Base-by-base conservation (phyloP, 2,113 vertebrate species). In the Bombycilla garrulus region DNA sequence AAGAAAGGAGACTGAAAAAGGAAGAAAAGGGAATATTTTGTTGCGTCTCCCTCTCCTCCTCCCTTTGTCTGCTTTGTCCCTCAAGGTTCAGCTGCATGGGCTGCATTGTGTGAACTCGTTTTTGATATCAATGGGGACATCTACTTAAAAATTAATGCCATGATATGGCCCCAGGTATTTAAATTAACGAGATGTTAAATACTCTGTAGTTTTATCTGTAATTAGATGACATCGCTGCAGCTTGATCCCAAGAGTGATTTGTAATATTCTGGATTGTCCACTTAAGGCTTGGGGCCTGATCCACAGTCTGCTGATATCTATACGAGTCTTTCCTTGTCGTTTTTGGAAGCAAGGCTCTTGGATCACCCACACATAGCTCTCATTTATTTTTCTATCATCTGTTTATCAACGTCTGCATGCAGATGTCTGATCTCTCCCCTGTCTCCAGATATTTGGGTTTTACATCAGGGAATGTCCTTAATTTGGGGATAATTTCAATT, bases 121-220 rank as follows among this genome's bases (percentile, higher is more conserved):
- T 97, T 96, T 97, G 94, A 95, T 96, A 97, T 95, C 96, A 84
- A 5, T 91, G 78, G 93, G 94, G 94, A 97, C 92, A 81, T 95
- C 91, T 95, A 91, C 86, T 96, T 80, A 96, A 96, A 97, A 96
- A 97, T 70, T 95, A 93, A 95, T 96, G 76, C 58, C 72, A 16
- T 65, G 81, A 94, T 97, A 97, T 95, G 91, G 94, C 96, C 95
- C 81, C 95, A 95, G 96, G 95, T 97, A 96, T 93, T 97, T 96
- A 96, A 95, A 97, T 95, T 97, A 97, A 97, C 40, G 44, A 96
- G 95, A 92, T 97, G 94, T 97, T 97, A 97, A 97, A 97, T 95
- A 93, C 92, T 96, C 87, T 94, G 90, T 96, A 94, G 95, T 95
- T 97, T 97, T 96, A 97, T 96, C 91, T 57, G 78, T 96, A 97